Conservation (phyloP, 53 echinoderm and acorn worm species). For the Antedon mediterranea region DNA sequence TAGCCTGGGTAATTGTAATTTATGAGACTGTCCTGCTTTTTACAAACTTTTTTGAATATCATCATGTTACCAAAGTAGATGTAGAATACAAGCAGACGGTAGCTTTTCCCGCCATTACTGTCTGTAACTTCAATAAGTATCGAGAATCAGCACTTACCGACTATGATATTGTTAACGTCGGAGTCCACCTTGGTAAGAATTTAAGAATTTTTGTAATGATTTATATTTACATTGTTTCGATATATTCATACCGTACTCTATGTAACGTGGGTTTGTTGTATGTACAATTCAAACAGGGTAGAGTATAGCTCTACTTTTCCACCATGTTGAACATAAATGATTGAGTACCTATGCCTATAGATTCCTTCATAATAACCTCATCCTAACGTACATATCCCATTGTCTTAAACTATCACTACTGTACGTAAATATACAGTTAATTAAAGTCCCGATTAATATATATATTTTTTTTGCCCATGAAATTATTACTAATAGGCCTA, state of each 20-base stretch:
- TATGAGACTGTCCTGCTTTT: constrained; percentile 14
- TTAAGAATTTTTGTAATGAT: not conserved
- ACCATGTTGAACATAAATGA: too few species aligned
- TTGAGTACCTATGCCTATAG: too few species aligned
- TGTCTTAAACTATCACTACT: too few species aligned
- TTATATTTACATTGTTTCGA: not conserved
- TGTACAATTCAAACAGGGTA: too few species aligned
- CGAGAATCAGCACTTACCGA: constrained; percentile 47
- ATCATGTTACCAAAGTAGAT: constrained; percentile 59
- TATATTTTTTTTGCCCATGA: too few species aligned
- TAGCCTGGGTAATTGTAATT: constrained; percentile 16
- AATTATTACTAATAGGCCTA: too few species aligned
- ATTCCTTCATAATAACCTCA: too few species aligned
- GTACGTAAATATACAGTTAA: too few species aligned
- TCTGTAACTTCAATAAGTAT: constrained; percentile 83
- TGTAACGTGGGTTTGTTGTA: too few species aligned
- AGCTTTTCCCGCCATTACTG: constrained; percentile 48
- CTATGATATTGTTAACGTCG: constrained; percentile 41
- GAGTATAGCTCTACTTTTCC: too few species aligned
- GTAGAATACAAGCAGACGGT: constrained; percentile 22
- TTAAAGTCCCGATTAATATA: too few species aligned
- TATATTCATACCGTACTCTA: not conserved
- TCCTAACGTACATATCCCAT: too few species aligned
- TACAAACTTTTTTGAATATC: constrained; percentile 13
- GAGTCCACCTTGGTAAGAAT: constrained; percentile 55